Conservation (phyloP, 1,140 invertebrate genomes). For the Bombus terrestris region DNA sequence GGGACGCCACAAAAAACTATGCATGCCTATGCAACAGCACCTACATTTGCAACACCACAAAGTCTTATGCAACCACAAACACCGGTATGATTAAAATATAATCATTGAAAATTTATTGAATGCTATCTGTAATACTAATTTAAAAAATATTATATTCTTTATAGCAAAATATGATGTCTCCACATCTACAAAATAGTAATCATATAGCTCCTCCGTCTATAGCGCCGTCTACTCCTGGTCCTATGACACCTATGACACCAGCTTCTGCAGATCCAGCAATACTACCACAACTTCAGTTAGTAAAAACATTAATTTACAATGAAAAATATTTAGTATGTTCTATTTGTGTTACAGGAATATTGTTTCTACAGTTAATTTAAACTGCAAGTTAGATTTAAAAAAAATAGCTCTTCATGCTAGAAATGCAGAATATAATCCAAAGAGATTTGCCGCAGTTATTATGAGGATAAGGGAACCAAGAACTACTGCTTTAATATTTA, state of each 20-base stretch:
- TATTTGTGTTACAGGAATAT: slow-evolving; percentile 89
- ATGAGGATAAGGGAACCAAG: slow-evolving; percentile 99
- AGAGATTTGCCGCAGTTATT: slow-evolving; percentile 99
- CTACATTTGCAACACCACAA: slow-evolving; percentile 88
- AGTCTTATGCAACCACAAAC: slow-evolving; percentile 93
- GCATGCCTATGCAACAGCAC: slow-evolving; percentile 86
- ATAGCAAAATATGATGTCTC: slow-evolving; percentile 93
- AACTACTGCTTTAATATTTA: slow-evolving; percentile 99
- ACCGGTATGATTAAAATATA: slow-evolving; percentile 84
- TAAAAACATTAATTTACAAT: slow-evolving; percentile 60
- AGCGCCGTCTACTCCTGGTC: slow-evolving; percentile 89
- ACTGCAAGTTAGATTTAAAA: slow-evolving; percentile 97
- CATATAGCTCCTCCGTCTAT: slow-evolving; percentile 84
- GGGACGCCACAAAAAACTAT: slow-evolving; percentile 87
- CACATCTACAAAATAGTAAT: slow-evolving; percentile 87
- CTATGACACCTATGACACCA: slow-evolving; percentile 97
- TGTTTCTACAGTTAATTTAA: slow-evolving; percentile 98
- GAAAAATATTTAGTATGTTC: neutral
- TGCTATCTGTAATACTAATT: slow-evolving; percentile 22
- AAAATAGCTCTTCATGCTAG: slow-evolving; percentile 99
- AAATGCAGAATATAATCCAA: slow-evolving; percentile 99
- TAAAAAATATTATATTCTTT: slow-evolving; percentile 57
- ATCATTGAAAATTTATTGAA: neutral
- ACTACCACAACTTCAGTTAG: slow-evolving; percentile 96
- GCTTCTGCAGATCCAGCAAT: slow-evolving; percentile 97